Evolutionary conservation across 2,113 vertebrate species (phyloP).

Genomic region (Equus przewalskii): DNA sequence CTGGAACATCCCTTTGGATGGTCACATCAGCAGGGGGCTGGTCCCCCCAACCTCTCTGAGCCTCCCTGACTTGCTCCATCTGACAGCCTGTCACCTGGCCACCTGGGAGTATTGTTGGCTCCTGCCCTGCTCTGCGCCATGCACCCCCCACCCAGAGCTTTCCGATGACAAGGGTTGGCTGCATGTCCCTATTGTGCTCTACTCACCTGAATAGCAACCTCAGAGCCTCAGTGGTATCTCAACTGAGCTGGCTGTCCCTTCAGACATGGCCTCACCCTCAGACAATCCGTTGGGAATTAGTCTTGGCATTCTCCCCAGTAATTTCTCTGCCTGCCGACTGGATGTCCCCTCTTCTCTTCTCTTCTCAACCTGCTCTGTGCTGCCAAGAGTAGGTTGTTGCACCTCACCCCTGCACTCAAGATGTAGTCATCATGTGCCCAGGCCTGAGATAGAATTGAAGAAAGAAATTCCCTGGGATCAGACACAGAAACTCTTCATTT

Average conservation of each 20-base stretch:
- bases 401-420: not conserved
- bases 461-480: not conserved
- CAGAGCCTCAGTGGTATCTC: fast-evolving
- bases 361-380: not conserved
- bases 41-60: not conserved
- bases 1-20: not conserved
- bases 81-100: not conserved
- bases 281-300: not conserved
- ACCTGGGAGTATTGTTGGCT: not conserved
- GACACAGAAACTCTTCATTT: not conserved
- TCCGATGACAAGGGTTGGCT: not conserved
- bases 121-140: not conserved
- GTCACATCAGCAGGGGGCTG: too few relatives aligned
- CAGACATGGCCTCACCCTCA: not conserved
- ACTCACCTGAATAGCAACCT: not conserved
- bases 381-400: not conserved
- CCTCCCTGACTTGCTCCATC: not conserved
- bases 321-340: too few relatives aligned
- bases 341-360: not conserved
- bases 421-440: too few relatives aligned
- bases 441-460: not conserved
- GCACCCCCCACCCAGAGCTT: not conserved
- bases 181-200: not conserved
- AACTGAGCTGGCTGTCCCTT: not conserved
- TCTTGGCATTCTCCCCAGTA: not conserved